These are phyloP conservation scores for Acanthurus tractus DNA, from an alignment of 2,797 vertebrate species.

Conservation along the genomic window DNA sequence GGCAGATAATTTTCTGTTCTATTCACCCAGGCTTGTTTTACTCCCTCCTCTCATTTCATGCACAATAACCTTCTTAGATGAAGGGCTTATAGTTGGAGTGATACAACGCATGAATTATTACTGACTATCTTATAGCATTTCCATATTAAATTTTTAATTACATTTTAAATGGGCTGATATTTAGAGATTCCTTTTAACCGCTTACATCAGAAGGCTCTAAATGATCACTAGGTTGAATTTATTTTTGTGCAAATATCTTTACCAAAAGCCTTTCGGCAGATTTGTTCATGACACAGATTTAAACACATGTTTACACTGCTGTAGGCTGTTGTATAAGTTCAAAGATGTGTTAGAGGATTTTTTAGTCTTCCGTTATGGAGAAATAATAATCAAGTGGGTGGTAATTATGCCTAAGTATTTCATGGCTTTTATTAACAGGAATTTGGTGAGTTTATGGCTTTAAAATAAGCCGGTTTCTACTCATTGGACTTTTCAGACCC, in stretches of 20 bases:
- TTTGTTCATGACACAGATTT: constrained; percentile 43
- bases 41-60: constrained; percentile 75
- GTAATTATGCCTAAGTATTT: constrained; percentile 37
- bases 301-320: constrained; percentile 53
- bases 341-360: constrained; percentile 31
- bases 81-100: constrained; percentile 45
- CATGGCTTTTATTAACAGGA: constrained; percentile 25
- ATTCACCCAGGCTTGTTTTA: constrained; percentile 65
- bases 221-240: constrained; percentile 32
- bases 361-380: not conserved
- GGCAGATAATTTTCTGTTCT: constrained; percentile 66
- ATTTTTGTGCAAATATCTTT: constrained; percentile 50
- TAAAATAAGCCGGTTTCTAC: constrained; percentile 8
- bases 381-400: constrained; percentile 24
- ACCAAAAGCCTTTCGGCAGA: constrained; percentile 24
- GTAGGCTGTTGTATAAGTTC: constrained; percentile 48
- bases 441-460: constrained; percentile 4
- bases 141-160: constrained; percentile 67
- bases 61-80: constrained; percentile 68
- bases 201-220: constrained; percentile 34
- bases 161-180: constrained; percentile 61
- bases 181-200: constrained; percentile 35
- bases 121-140: constrained; percentile 61
- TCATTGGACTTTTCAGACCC: not conserved
- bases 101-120: constrained; percentile 51